phyloP scores from a whole-genome alignment of 2,113 vertebrate species.

The Dipodomys ordii region DNA sequence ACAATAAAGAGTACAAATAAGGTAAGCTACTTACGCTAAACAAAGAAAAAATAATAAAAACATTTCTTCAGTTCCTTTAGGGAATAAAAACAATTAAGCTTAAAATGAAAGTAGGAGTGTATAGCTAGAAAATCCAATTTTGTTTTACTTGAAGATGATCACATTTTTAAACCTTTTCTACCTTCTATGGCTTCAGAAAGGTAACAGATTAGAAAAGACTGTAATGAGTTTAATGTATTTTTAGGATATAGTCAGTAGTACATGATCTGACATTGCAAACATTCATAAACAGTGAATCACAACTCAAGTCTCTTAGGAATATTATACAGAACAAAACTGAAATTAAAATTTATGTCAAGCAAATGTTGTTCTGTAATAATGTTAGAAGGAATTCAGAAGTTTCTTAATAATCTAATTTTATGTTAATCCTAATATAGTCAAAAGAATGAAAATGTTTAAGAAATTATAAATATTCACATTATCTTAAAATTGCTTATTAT shows the following conservation, averaged over 20 bases:
- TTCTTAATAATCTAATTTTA: slow-evolving; percentile 11
- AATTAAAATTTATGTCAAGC: slow-evolving; percentile 18
- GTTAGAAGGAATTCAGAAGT: background rate
- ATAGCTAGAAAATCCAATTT: background rate
- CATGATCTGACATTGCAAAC: background rate
- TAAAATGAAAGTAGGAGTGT: background rate
- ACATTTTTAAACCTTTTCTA: background rate
- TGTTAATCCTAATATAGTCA: slow-evolving; percentile 4
- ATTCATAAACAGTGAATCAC: background rate
- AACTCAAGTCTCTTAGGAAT: background rate
- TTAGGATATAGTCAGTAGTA: too few relatives aligned
- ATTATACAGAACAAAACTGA: background rate
- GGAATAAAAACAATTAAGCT: background rate
- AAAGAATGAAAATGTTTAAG: slow-evolving; percentile 7
- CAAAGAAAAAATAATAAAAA: background rate
- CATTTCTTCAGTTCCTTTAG: background rate
- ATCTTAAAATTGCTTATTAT: slow-evolving; percentile 4
- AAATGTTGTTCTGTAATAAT: slow-evolving; percentile 1
- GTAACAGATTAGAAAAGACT: slow-evolving; percentile 3
- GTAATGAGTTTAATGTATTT: background rate
- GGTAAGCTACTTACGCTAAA: slow-evolving; percentile 25
- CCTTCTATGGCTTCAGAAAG: slow-evolving; percentile 29
- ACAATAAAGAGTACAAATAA: slow-evolving; percentile 3
- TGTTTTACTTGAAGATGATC: background rate
- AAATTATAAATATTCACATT: background rate